phyloP scores from a whole-genome alignment of 1,140 invertebrate genomes.

The Brachionus asplanchnoidis region DNA sequence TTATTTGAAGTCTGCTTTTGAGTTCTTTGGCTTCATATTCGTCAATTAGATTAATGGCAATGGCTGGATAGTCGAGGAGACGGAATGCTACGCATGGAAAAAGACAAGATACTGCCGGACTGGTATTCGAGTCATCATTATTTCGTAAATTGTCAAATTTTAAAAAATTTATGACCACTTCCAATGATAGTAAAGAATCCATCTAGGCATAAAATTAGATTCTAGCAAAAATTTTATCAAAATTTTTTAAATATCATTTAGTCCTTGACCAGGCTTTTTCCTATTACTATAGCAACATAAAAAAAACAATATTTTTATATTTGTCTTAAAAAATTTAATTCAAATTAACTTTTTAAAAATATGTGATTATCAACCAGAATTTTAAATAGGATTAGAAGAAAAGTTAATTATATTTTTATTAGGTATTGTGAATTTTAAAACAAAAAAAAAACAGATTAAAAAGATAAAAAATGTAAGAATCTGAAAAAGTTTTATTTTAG shows the following conservation, averaged over 20 bases:
- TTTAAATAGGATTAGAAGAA: no score
- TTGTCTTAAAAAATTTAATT: background rate
- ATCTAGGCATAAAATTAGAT: background rate
- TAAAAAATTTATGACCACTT: slow-evolving; percentile 12
- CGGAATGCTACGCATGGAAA: slow-evolving; percentile 12
- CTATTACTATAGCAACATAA: background rate
- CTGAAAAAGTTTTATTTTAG: no score
- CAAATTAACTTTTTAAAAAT: background rate
- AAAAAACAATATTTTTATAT: background rate
- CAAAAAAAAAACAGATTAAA: no score
- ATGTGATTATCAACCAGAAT: no score
- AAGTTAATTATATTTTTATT: no score
- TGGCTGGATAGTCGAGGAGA: slow-evolving; percentile 22
- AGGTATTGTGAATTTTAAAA: no score
- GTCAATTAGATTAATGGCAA: slow-evolving; percentile 23
- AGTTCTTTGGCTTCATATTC: slow-evolving; percentile 16
- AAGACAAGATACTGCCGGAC: slow-evolving; percentile 3
- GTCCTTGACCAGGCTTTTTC: background rate
- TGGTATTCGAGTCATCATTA: slow-evolving; percentile 16
- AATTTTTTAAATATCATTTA: background rate
- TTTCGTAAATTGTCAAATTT: background rate
- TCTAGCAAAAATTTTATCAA: background rate
- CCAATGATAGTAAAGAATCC: slow-evolving; percentile 26
- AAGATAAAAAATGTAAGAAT: no score
- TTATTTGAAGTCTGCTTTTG: slow-evolving; percentile 5